phyloP scores from a whole-genome alignment of 2,113 vertebrate species.

The Paralichthys olivaceus region DNA sequence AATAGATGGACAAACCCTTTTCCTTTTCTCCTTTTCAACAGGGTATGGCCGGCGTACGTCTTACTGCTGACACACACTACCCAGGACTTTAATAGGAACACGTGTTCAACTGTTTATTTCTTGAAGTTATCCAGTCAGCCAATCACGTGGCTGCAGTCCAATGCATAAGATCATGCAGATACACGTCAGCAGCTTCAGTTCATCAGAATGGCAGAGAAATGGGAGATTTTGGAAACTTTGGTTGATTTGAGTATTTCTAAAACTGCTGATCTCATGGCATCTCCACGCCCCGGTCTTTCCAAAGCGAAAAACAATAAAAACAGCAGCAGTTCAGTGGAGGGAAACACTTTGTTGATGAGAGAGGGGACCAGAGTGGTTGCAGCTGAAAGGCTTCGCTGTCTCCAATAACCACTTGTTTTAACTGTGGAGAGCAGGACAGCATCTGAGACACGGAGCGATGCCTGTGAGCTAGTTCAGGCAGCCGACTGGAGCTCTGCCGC shows the following conservation, averaged over 20 bases:
- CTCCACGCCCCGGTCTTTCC: neutral
- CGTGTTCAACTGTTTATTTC: neutral
- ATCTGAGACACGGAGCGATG: no score
- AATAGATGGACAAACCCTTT: no score
- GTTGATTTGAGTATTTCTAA: neutral
- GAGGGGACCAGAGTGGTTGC: no score
- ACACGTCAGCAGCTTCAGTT: neutral
- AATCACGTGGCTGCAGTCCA: neutral
- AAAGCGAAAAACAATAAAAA: neutral
- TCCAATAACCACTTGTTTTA: no score
- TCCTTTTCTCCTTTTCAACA: neutral
- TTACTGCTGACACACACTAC: neutral
- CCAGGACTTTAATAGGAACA: neutral
- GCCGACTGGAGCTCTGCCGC: no score
- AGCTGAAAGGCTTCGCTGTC: no score
- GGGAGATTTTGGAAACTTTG: neutral
- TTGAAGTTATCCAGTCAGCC: neutral
- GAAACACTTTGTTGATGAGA: no score
- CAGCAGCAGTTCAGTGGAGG: neutral
- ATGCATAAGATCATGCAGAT: neutral
- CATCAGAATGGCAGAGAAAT: neutral
- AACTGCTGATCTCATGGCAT: neutral
- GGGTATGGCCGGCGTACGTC: no score
- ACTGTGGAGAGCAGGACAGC: no score
- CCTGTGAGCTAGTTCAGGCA: no score